Evolutionary conservation across 1,140 invertebrate species (phyloP), one percentile per base, ranked within the genome.

Genomic region (Whitmania pigra): DNA sequence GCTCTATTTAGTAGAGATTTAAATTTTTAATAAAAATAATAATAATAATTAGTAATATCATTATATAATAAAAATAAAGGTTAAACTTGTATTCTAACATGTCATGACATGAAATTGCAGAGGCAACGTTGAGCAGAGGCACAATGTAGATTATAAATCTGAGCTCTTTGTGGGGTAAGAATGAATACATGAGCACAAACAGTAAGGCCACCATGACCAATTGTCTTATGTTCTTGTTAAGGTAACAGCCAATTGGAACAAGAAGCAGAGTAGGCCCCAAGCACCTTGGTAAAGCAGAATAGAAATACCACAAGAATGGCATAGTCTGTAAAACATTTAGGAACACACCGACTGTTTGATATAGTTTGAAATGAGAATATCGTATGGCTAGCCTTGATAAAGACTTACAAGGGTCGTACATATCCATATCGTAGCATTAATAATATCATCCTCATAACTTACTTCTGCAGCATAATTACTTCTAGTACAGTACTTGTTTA

Each of bases 241-340:
- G 82, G 71, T 86, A 86, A 29, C 89, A 80, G 49, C 93, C 93
- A 40, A 94, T 75, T 11, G 92, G 92, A 71, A 95, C 83, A 53
- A 99, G 82, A 20, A 93, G 78, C 29, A 92, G 79, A 60, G 92
- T 93, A 5, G 88, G 84, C 2, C 88, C 89, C 77, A 99, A 83
- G 6, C 91, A 90, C 73, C 94, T 84, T 1, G 96, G 96, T 31
- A 99, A 81, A 0, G 93, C 96, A 49, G 94, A 97, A 82, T 94
- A 97, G 80, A 97, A 97, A 82, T 99, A 99, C 97, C 97, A 99
- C 15, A 93, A 80, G 81, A 96, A 97, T 73, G 95, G 96, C 55
- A 88, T 90, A 63, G 91, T 95, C 91, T 94, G 81, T 15, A 4
- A 54, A 54, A 54, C n/a, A 36, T 11, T n/a, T 20, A 29, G n/a